Percentiles rank a stretch among this genome's conserved stretches.
Evolutionary conservation across 1,140 invertebrate species (phyloP).

Genomic region (Cydia pomonella): DNA sequence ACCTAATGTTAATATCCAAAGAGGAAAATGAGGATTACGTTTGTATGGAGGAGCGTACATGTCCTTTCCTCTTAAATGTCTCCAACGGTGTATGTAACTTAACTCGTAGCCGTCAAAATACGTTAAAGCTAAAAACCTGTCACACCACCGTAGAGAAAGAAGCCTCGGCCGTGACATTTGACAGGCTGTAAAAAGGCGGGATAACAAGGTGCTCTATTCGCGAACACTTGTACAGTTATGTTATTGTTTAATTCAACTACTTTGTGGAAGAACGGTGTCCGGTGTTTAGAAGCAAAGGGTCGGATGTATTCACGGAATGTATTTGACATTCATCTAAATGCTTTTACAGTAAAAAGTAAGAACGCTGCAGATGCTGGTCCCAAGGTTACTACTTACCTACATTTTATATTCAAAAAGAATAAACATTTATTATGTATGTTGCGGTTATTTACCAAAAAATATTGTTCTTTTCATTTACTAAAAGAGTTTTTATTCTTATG

Average conservation of each 20-base stretch:
- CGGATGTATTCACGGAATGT: background rate
- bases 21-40: no score
- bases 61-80: background rate
- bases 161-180: constrained; percentile 47
- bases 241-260: constrained; percentile 12
- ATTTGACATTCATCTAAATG: background rate
- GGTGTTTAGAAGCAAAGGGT: background rate
- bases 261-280: background rate
- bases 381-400: background rate
- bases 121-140: constrained; percentile 2
- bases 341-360: background rate
- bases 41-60: no score
- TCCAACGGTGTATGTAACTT: background rate
- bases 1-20: no score
- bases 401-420: background rate
- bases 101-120: background rate
- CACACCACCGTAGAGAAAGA: constrained; percentile 18
- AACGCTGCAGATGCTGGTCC: background rate
- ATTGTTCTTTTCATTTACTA: background rate
- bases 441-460: background rate
- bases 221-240: constrained; percentile 22
- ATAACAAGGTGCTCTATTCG: constrained; percentile 24
- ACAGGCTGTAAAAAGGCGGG: constrained; percentile 31
- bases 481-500: background rate
- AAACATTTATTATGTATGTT: background rate